A percentile compares a stretch with the other conserved stretches of the same genome.
Evolutionary conservation across 1,140 invertebrate species (phyloP).

Genomic region (Panagrolaimus sp.): DNA sequence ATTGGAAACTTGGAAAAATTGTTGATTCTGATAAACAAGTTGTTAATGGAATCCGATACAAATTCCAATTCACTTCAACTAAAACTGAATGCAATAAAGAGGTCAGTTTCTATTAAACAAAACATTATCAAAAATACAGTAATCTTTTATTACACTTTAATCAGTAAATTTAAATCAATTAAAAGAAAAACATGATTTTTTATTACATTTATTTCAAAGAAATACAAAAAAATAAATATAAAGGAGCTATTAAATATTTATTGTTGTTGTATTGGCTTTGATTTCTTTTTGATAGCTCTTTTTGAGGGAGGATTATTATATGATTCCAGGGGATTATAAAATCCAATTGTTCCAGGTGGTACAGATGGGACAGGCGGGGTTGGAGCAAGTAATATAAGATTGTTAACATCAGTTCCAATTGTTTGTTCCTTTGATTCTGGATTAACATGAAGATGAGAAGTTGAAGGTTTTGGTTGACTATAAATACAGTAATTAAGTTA

Average conservation of each 20-base stretch:
- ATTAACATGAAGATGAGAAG: neutral
- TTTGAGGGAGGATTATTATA: too few relatives aligned
- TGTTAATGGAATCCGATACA: slow-evolving; percentile 29
- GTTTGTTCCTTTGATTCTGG: neutral
- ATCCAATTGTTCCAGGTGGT: too few relatives aligned
- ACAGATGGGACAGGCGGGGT: neutral
- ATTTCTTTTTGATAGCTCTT: too few relatives aligned
- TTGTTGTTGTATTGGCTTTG: too few relatives aligned
- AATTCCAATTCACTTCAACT: neutral
- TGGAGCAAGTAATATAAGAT: neutral
- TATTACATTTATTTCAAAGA: too few relatives aligned
- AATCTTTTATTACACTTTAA: too few relatives aligned
- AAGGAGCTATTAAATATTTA: too few relatives aligned
- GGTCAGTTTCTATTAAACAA: neutral
- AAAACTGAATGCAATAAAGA: slow-evolving; percentile 13
- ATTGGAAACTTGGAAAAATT: slow-evolving; percentile 59
- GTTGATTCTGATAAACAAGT: slow-evolving; percentile 27
- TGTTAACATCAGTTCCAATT: slow-evolving; percentile 2
- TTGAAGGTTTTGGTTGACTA: neutral
- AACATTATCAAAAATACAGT: too few relatives aligned
- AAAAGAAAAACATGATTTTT: too few relatives aligned
- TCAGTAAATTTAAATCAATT: too few relatives aligned
- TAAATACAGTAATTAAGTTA: neutral
- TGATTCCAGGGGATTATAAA: too few relatives aligned
- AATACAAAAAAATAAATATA: too few relatives aligned